A percentile compares a stretch with the other conserved stretches of the same genome.
These are phyloP conservation scores for Coecobrya sp. DNA, from an alignment of 2,888 invertebrate genomes.

Conservation along the genomic window DNA sequence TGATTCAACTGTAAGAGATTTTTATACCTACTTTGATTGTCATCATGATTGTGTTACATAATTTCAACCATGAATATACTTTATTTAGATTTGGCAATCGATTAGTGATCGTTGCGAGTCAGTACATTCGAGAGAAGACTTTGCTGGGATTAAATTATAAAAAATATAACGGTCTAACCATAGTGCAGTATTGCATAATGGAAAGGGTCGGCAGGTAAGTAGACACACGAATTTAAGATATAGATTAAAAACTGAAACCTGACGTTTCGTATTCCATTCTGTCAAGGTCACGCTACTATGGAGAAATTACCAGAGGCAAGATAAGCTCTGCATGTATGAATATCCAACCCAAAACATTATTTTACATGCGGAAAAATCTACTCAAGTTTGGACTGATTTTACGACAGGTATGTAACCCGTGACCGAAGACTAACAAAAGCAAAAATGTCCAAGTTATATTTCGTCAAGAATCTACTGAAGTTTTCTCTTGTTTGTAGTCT, in stretches of 20 bases:
- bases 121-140: constrained; percentile 89
- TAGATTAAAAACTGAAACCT: too few relatives aligned
- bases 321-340: constrained; percentile 88
- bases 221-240: too few relatives aligned
- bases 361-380: constrained; percentile 91
- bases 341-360: constrained; percentile 90
- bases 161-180: constrained; percentile 88
- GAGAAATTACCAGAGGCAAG: constrained; percentile 91
- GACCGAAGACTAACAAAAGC: too few relatives aligned
- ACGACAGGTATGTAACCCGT: constrained; percentile 90
- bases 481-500: constrained; percentile 89
- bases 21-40: background rate
- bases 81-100: constrained; percentile 91
- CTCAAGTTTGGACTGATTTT: constrained; percentile 89
- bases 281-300: constrained; percentile 90
- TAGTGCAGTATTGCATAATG: constrained; percentile 91
- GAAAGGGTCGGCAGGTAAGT: constrained; percentile 93
- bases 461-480: too few relatives aligned
- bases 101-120: constrained; percentile 92
- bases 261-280: constrained; percentile 2
- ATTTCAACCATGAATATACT: constrained; percentile 65
- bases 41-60: background rate
- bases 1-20: constrained; percentile 64
- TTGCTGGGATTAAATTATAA: constrained; percentile 88
- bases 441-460: too few relatives aligned